Evolutionary conservation across 2,113 vertebrate genomes (phyloP).

Genomic region (Pollimyrus isidori): DNA sequence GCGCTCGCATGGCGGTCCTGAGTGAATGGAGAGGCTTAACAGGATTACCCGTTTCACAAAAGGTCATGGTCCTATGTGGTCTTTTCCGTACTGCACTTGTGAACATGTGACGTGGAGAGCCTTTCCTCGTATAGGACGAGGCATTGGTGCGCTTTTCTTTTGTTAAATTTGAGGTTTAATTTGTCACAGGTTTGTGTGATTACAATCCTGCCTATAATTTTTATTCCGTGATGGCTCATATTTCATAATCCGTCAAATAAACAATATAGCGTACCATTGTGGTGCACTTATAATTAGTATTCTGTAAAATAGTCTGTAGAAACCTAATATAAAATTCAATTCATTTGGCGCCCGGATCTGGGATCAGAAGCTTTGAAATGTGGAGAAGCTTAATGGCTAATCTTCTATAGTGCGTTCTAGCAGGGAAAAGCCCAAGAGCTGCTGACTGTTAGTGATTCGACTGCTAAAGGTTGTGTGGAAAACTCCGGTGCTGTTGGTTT

Average conservation of each 20-base stretch:
- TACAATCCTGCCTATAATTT: not conserved
- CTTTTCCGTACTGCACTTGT: conserved; percentile 12
- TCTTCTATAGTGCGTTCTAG: not conserved
- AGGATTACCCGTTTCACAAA: conserved; percentile 35
- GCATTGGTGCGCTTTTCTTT: not conserved
- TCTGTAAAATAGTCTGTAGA: not conserved
- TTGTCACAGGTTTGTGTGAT: not conserved
- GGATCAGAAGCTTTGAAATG: not conserved
- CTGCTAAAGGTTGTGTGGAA: not conserved
- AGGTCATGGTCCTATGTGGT: conserved; percentile 23
- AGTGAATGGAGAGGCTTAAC: conserved; percentile 23
- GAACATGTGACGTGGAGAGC: conserved; percentile 13
- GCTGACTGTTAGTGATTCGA: not conserved
- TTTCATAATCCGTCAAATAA: not conserved
- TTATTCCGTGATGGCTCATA: not conserved
- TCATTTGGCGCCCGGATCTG: not conserved
- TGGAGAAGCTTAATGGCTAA: not conserved
- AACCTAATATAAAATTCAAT: not conserved
- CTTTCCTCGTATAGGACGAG: not conserved
- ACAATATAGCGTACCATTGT: not conserved
- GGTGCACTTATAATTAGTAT: not conserved
- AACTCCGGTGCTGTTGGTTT: not conserved
- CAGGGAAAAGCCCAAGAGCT: not conserved
- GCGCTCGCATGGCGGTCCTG: conserved; percentile 6
- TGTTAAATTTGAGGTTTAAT: conserved; percentile 15